Conservation (phyloP, 2,888 invertebrate species). For the Boloria euphrosyne region DNA sequence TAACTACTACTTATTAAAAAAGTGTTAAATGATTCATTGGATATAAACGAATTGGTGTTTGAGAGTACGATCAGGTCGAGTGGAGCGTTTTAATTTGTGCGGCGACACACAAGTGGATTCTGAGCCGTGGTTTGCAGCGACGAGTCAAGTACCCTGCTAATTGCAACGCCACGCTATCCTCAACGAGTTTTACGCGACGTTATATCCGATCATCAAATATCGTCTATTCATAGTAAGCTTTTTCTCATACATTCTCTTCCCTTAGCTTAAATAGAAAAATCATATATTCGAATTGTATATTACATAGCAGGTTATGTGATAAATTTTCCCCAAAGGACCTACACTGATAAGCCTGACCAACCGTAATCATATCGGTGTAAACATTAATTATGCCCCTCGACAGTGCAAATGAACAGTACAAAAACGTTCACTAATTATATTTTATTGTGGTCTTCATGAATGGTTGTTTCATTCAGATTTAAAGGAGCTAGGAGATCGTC, state of each 20-base stretch:
- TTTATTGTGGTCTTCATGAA: conserved; percentile 54
- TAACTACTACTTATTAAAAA: conserved; percentile 31
- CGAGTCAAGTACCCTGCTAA: conserved; percentile 78
- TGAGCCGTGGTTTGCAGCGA: conserved; percentile 65
- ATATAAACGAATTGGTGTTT: conserved; percentile 69
- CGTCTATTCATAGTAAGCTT: conserved; percentile 47
- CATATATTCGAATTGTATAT: conserved; percentile 41
- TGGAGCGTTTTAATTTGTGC: conserved; percentile 80
- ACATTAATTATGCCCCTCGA: conserved; percentile 74
- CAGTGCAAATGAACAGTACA: conserved; percentile 60
- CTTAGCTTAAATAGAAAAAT: conserved; percentile 19
- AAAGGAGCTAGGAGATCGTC: conserved; percentile 58
- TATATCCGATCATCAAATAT: conserved; percentile 56
- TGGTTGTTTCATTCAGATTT: conserved; percentile 48
- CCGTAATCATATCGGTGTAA: conserved; percentile 73
- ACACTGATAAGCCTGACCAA: conserved; percentile 69
- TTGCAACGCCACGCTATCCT: conserved; percentile 70
- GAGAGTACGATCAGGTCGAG: conserved; percentile 72
- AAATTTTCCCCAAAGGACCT: conserved; percentile 66
- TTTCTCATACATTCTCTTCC: background rate
- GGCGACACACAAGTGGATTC: conserved; percentile 77
- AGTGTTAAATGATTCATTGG: conserved; percentile 58
- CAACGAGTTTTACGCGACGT: conserved; percentile 54
- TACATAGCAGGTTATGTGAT: conserved; percentile 44
- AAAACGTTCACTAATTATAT: conserved; percentile 71